A percentile compares a stretch with the other conserved stretches of the same genome.
Evolutionary conservation across 2,888 invertebrate species (phyloP).

Genomic region (Yponomeuta cagnagella): DNA sequence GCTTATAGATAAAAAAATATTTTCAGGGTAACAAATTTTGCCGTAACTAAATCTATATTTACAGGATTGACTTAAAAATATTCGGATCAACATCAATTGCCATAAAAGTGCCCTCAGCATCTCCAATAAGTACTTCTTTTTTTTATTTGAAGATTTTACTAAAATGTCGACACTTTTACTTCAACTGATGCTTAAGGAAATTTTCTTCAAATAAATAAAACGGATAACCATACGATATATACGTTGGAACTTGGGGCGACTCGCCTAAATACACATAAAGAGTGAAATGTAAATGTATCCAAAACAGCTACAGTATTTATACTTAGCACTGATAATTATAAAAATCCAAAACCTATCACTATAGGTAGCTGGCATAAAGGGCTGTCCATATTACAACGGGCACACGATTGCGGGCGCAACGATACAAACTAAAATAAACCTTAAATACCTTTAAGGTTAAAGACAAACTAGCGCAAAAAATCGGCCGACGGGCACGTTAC

Average conservation of each 20-base stretch:
- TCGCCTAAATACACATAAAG: slow-evolving; percentile 5
- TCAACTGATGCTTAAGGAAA: no score
- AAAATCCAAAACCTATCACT: slow-evolving; percentile 12
- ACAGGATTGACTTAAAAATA: slow-evolving; percentile 37
- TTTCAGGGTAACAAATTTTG: slow-evolving; percentile 56
- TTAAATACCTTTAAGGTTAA: no score
- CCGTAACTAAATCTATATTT: slow-evolving; percentile 59
- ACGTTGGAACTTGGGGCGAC: background rate
- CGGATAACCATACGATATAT: no score
- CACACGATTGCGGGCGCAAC: no score
- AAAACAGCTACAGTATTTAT: slow-evolving; percentile 11
- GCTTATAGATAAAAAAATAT: slow-evolving; percentile 24
- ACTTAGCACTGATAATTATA: slow-evolving; percentile 6
- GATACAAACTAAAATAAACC: no score
- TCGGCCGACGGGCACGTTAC: no score
- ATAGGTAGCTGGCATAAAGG: slow-evolving; percentile 1
- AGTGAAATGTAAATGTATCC: slow-evolving; percentile 11
- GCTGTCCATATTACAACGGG: no score
- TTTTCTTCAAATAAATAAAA: no score
- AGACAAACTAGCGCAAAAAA: no score
- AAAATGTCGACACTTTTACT: no score
- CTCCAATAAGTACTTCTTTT: no score
- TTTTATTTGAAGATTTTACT: no score
- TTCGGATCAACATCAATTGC: slow-evolving; percentile 1
- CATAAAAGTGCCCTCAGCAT: slow-evolving; percentile 24